Conservation (phyloP, 1,140 invertebrate species). For the Drosophila truncata region DNA sequence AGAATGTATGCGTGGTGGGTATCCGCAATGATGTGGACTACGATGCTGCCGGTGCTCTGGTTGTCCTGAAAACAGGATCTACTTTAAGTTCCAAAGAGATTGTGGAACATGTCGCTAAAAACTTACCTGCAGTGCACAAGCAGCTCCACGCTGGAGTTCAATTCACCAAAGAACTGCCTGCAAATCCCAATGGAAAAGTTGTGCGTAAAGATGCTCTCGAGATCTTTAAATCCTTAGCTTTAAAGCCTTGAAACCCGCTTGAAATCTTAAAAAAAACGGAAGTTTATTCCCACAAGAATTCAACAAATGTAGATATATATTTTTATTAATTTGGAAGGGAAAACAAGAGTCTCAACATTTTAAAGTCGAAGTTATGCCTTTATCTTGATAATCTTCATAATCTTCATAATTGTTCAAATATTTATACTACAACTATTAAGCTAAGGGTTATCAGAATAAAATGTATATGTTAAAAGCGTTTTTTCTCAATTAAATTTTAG, state of each 20-base stretch:
- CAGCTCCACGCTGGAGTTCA: background rate
- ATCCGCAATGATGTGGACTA: slow-evolving; percentile 52
- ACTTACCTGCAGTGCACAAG: background rate
- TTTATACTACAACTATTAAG: too few species aligned
- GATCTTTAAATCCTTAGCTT: too few species aligned
- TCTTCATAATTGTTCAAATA: too few species aligned
- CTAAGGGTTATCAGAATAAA: too few species aligned
- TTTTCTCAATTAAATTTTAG: too few species aligned
- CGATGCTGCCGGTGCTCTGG: slow-evolving; percentile 60
- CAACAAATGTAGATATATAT: too few species aligned
- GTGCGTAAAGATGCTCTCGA: background rate
- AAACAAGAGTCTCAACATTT: too few species aligned
- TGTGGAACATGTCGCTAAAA: background rate
- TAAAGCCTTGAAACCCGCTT: background rate
- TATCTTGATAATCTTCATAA: too few species aligned
- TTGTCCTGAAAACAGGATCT: slow-evolving; percentile 32
- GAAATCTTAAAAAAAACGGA: background rate
- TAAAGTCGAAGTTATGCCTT: too few species aligned
- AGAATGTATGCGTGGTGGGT: slow-evolving; percentile 64
- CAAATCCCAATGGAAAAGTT: background rate
- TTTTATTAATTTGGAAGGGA: too few species aligned
- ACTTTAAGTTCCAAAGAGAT: slow-evolving; percentile 18
- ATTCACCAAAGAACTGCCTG: background rate
- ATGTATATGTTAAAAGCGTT: too few species aligned
- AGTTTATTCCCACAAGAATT: too few species aligned